Percentiles rank a stretch among this genome's conserved stretches.
Conservation (phyloP, 2,888 invertebrate genomes). For the Pyrocoelia pectoralis region DNA sequence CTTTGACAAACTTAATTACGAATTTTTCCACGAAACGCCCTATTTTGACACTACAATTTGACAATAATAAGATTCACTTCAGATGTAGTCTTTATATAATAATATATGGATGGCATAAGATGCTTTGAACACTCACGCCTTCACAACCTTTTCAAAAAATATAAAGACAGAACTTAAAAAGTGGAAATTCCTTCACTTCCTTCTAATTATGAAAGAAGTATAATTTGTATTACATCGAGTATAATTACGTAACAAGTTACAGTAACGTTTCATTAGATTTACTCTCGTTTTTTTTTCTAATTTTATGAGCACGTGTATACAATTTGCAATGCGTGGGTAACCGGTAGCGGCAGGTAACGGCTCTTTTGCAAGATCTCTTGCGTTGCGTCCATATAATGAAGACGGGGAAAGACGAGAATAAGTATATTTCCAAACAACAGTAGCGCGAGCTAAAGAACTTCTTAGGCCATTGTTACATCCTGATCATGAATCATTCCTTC, state of each 20-base stretch:
- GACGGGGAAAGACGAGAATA: constrained; percentile 30
- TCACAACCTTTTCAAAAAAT: too few relatives aligned
- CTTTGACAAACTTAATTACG: too few relatives aligned
- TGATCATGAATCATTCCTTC: constrained; percentile 45
- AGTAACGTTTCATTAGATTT: constrained; percentile 18
- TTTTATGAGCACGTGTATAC: constrained; percentile 41
- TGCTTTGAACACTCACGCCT: too few relatives aligned
- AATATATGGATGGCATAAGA: too few relatives aligned
- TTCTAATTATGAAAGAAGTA: not conserved
- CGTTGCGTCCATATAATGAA: constrained; percentile 27
- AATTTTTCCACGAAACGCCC: too few relatives aligned
- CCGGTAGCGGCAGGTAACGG: constrained; percentile 14
- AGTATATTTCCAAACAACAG: constrained; percentile 32
- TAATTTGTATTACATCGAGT: not conserved
- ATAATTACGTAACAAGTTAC: not conserved
- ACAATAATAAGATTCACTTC: too few relatives aligned
- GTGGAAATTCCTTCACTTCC: too few relatives aligned
- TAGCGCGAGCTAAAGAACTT: constrained; percentile 38
- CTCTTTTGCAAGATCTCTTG: constrained; percentile 17
- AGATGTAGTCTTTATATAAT: too few relatives aligned
- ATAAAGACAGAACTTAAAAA: too few relatives aligned
- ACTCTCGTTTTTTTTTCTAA: constrained; percentile 32
- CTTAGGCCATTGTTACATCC: constrained; percentile 45
- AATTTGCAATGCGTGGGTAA: constrained; percentile 28
- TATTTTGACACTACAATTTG: too few relatives aligned